Percentiles rank a stretch among this genome's conserved stretches.
Evolutionary conservation across 1,140 invertebrate genomes (phyloP).

Genomic region (Rhyacophila brunnea): DNA sequence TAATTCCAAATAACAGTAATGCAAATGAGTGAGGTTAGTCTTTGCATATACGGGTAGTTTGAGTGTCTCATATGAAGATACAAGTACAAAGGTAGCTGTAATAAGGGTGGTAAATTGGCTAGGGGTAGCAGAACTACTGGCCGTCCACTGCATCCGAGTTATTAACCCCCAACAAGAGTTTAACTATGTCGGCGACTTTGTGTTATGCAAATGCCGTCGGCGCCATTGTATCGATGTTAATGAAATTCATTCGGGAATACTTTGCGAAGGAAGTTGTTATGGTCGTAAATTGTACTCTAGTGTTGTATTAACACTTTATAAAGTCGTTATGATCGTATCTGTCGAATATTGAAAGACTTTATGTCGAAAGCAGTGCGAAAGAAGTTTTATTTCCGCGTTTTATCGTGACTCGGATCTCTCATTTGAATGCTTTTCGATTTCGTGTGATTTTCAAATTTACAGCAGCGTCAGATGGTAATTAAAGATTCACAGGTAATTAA

Average conservation of each 20-base stretch:
- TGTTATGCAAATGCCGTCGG: conserved; percentile 22
- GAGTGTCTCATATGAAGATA: too few relatives aligned
- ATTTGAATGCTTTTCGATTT: too few relatives aligned
- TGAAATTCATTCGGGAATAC: conserved; percentile 30
- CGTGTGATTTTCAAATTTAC: too few relatives aligned
- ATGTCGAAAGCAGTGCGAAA: conserved; percentile 13
- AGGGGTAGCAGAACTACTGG: conserved; percentile 3
- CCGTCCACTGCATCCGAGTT: conserved; percentile 10
- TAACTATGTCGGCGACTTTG: conserved; percentile 19
- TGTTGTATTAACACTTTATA: conserved; percentile 23
- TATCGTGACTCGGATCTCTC: too few relatives aligned
- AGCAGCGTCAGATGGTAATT: too few relatives aligned
- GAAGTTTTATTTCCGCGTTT: neutral
- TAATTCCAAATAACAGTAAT: too few relatives aligned
- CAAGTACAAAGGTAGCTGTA: too few relatives aligned
- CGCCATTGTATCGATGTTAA: conserved; percentile 33
- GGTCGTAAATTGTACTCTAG: conserved; percentile 15
- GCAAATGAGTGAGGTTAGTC: too few relatives aligned
- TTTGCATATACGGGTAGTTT: too few relatives aligned
- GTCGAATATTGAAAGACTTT: conserved; percentile 18
- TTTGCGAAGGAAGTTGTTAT: conserved; percentile 20
- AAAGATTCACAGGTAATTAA: too few relatives aligned
- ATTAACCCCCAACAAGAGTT: conserved; percentile 11
- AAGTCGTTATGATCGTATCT: conserved; percentile 21
- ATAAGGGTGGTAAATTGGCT: too few relatives aligned